phyloP scores from a whole-genome alignment of 2,888 invertebrate species.

The Apotomis capreana region DNA sequence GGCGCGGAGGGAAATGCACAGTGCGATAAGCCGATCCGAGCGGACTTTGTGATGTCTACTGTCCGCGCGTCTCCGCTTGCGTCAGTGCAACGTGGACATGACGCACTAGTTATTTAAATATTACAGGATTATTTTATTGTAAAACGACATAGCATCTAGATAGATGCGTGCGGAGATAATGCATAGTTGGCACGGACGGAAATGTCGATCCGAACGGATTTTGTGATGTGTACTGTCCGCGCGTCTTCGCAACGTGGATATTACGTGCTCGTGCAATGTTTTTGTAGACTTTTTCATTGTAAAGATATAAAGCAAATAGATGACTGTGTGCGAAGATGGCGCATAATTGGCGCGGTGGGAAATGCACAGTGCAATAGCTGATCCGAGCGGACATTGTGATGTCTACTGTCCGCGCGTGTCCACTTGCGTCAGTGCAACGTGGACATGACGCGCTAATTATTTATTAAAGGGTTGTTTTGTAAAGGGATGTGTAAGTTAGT shows the following conservation, averaged over 20 bases:
- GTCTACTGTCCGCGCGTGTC: conserved; percentile 81
- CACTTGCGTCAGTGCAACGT: conserved; percentile 50
- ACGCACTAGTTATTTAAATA: conserved; percentile 5
- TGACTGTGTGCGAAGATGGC: conserved; percentile 55
- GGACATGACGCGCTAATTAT: conserved; percentile 50
- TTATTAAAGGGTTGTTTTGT: no score
- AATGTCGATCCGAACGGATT: conserved; percentile 80
- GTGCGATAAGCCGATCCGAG: conserved; percentile 79
- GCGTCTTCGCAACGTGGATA: background rate
- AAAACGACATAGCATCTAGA: conserved; percentile 34
- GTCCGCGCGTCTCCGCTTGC: conserved; percentile 74
- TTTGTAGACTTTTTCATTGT: conserved; percentile 45
- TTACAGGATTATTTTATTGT: background rate
- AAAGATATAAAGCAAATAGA: conserved; percentile 40
- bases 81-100: conserved; percentile 55
- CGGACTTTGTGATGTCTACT: conserved; percentile 82
- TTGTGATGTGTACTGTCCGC: conserved; percentile 65
- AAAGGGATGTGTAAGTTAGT: no score
- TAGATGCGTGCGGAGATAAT: conserved; percentile 56
- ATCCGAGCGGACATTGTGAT: conserved; percentile 80
- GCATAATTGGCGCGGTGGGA: conserved; percentile 77
- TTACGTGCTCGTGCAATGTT: conserved; percentile 20
- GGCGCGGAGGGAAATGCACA: conserved; percentile 76
- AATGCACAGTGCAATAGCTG: conserved; percentile 80
- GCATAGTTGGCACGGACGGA: conserved; percentile 77